Conservation (phyloP, 2,888 invertebrate genomes). For the Synanthedon myopaeformis region DNA sequence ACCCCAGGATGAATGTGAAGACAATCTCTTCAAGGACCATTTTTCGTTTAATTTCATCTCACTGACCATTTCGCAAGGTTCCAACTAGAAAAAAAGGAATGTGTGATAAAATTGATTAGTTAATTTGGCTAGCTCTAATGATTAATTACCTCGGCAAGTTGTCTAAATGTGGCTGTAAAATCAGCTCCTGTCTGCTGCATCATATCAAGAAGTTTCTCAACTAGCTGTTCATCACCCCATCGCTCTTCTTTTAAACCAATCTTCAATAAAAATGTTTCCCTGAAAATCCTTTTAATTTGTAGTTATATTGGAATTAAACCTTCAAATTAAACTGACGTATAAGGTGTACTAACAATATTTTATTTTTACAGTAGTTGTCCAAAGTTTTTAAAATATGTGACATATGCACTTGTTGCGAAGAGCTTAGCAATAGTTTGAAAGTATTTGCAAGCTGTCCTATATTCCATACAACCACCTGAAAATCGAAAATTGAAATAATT, state of each 20-base stretch:
- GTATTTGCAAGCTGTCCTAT: constrained; percentile 71
- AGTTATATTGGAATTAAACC: too few species aligned
- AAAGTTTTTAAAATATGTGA: constrained; percentile 54
- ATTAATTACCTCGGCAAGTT: constrained; percentile 58
- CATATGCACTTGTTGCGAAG: constrained; percentile 55
- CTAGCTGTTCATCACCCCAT: constrained; percentile 55
- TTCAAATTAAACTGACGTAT: too few species aligned
- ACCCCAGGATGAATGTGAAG: constrained; percentile 55
- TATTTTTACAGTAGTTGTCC: constrained; percentile 60
- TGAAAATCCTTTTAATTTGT: constrained; percentile 8
- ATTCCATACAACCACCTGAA: constrained; percentile 72
- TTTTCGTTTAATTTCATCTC: constrained; percentile 42
- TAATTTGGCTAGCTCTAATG: too few species aligned
- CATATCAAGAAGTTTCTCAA: constrained; percentile 69
- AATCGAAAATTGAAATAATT: not conserved
- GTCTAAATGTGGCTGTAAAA: constrained; percentile 72
- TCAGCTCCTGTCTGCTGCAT: constrained; percentile 76
- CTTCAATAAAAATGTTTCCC: constrained; percentile 65
- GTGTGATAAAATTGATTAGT: not conserved
- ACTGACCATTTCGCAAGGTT: constrained; percentile 48
- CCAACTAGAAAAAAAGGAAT: constrained; percentile 26
- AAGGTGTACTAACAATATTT: constrained; percentile 46
- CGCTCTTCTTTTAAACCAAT: constrained; percentile 62
- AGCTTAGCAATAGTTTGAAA: constrained; percentile 56
- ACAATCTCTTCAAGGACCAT: constrained; percentile 64